These are phyloP conservation scores for Molothrus aeneus DNA, from an alignment of 2,797 vertebrate genomes.

Conservation along the genomic window DNA sequence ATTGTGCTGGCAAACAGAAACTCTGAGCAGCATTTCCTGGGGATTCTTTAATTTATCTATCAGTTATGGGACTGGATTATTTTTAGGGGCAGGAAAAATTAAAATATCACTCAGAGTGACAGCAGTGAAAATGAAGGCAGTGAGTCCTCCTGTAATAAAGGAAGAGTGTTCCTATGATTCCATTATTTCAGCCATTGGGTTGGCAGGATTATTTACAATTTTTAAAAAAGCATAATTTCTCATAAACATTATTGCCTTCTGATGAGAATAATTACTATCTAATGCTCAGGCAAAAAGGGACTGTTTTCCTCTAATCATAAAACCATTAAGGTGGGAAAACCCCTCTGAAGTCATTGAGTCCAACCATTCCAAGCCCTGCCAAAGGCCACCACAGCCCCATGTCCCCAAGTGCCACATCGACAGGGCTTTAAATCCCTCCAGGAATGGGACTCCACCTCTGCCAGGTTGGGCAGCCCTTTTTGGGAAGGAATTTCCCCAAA, in stretches of 20 bases:
- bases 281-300: neutral
- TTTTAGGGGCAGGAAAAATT: constrained; percentile 75
- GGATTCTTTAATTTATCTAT: constrained; percentile 76
- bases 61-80: constrained; percentile 64
- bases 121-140: constrained; percentile 70
- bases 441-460: rapidly evolving
- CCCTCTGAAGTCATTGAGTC: rapidly evolving
- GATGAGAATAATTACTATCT: constrained; percentile 35
- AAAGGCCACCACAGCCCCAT: rapidly evolving
- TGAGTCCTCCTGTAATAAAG: neutral
- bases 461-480: rapidly evolving
- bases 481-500: rapidly evolving
- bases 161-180: neutral
- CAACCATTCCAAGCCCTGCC: neutral
- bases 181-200: neutral
- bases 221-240: neutral
- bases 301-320: neutral
- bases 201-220: constrained; percentile 19
- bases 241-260: neutral
- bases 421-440: rapidly evolving
- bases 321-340: neutral
- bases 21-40: constrained; percentile 72
- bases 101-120: constrained; percentile 80
- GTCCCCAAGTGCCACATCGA: neutral
- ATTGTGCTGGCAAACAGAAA: constrained; percentile 72